Percentiles rank a stretch among this genome's conserved stretches.
These are phyloP conservation scores for Grammomys surdaster DNA, from an alignment of 2,113 vertebrate species.

Conservation along the genomic window DNA sequence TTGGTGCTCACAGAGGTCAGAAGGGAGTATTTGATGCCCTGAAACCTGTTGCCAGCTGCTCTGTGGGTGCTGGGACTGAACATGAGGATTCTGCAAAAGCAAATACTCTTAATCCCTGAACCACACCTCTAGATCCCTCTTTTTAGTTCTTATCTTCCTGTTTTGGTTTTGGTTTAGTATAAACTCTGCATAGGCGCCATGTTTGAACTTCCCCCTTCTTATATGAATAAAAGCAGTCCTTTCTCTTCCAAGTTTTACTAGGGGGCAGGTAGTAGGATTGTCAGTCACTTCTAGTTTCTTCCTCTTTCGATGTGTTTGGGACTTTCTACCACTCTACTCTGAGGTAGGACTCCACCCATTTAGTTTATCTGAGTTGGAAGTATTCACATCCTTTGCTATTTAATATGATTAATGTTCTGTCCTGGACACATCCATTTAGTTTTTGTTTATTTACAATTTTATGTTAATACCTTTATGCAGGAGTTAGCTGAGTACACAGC, in stretches of 20 bases:
- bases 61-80: background rate
- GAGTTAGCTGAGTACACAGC: background rate
- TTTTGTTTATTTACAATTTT: background rate
- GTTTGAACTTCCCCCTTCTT: background rate
- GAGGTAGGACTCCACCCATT: background rate
- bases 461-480: background rate
- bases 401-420: background rate
- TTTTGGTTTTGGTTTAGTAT: background rate
- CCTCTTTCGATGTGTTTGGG: background rate
- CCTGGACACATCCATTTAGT: background rate
- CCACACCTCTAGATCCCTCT: background rate
- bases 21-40: background rate
- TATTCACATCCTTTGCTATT: background rate
- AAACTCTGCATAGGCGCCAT: background rate
- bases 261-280: background rate
- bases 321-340: background rate
- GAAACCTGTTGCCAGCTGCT: no score
- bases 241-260: background rate
- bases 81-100: background rate
- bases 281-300: background rate
- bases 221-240: background rate
- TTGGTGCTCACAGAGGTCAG: background rate
- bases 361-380: background rate
- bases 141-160: background rate
- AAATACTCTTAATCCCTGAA: background rate